Conservation (phyloP, 2,797 vertebrate genomes). For the Euthynnus affinis region DNA sequence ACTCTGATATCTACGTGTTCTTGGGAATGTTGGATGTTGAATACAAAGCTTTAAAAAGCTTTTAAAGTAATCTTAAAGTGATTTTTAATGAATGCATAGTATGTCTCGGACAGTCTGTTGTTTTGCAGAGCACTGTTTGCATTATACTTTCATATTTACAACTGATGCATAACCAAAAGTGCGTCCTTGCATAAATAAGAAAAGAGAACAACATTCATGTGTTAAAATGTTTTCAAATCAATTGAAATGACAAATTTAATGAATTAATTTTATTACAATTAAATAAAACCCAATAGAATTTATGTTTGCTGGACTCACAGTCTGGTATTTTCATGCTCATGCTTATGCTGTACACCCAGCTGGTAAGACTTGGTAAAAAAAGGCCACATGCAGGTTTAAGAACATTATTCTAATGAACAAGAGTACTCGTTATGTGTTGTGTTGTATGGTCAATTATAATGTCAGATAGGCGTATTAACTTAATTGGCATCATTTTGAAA, state of each 20-base stretch:
- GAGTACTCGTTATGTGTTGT: conserved; percentile 38
- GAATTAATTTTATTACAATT: conserved; percentile 53
- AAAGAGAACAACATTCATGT: conserved; percentile 56
- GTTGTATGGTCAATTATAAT: conserved; percentile 49
- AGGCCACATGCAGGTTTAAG: conserved; percentile 81
- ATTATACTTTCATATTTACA: conserved; percentile 61
- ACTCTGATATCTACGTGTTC: conserved; percentile 15
- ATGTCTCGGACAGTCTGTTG: conserved; percentile 46
- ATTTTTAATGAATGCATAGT: conserved; percentile 65
- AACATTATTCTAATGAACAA: conserved; percentile 59
- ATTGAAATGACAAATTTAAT: conserved; percentile 57
- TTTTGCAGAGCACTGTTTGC: conserved; percentile 51
- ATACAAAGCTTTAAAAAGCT: conserved; percentile 52
- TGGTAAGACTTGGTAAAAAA: conserved; percentile 79
- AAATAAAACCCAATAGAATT: conserved; percentile 63
- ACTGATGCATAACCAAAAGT: conserved; percentile 56
- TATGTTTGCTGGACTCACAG: conserved; percentile 53
- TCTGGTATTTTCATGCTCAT: conserved; percentile 80
- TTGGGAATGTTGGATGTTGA: conserved; percentile 43
- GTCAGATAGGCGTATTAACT: conserved; percentile 57
- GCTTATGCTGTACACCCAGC: conserved; percentile 74
- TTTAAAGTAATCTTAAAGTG: conserved; percentile 35
- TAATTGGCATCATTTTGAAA: conserved; percentile 68
- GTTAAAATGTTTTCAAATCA: conserved; percentile 54
- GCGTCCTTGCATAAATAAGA: conserved; percentile 48